Conservation (phyloP, 2,888 invertebrate species). For the Lamproptera curius region DNA sequence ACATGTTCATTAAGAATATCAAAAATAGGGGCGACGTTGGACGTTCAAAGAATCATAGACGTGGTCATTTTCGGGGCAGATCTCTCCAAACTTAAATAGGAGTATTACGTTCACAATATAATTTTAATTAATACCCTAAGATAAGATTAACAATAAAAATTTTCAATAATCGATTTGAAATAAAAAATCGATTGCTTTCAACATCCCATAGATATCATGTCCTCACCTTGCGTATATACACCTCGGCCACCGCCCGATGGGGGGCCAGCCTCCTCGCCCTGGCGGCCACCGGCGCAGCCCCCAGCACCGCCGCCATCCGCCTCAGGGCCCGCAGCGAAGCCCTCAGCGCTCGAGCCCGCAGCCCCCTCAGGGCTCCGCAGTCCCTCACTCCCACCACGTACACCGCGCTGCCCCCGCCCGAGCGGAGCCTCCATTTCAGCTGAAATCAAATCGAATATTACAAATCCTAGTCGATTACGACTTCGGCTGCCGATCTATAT, state of each 20-base stretch:
- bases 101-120: no score
- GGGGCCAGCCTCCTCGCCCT: constrained; percentile 52
- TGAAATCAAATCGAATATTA: no score
- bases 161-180: background rate
- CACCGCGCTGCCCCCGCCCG: constrained; percentile 95
- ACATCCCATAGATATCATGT: no score
- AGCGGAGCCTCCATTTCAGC: constrained; percentile 97
- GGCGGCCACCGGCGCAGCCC: constrained; percentile 80
- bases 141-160: background rate
- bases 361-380: constrained; percentile 91
- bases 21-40: no score
- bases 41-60: no score
- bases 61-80: no score
- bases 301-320: constrained; percentile 92
- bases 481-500: no score
- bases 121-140: no score
- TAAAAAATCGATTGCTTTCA: no score
- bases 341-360: constrained; percentile 90
- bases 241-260: constrained; percentile 88
- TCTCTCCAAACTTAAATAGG: no score
- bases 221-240: constrained; percentile 87
- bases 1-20: no score
- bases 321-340: constrained; percentile 90
- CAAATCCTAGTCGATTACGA: no score
- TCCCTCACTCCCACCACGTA: constrained; percentile 98